A percentile compares a stretch with the other conserved stretches of the same genome.
phyloP scores from a whole-genome alignment of 1,140 invertebrate species.

The Drosophila trapezifrons region DNA sequence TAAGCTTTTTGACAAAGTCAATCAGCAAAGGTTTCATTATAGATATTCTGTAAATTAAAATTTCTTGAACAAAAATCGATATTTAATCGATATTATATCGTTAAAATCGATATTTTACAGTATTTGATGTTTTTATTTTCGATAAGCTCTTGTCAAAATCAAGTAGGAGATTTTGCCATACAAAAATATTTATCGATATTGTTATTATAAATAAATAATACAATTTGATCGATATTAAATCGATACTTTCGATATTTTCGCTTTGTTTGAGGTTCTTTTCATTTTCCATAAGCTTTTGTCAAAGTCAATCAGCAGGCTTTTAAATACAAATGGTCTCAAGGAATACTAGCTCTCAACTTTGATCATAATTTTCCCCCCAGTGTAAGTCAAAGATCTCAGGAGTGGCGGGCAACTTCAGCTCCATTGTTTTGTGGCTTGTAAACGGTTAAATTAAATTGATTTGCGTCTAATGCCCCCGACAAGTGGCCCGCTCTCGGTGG shows the following conservation, averaged over 20 bases:
- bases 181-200: no score
- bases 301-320: background rate
- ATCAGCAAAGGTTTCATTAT: background rate
- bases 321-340: no score
- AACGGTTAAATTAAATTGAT: slow-evolving; percentile 83
- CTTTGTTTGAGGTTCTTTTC: no score
- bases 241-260: no score
- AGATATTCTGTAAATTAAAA: background rate
- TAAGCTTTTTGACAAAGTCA: background rate
- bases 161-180: no score
- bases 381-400: slow-evolving; percentile 47
- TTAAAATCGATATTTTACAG: background rate
- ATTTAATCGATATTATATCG: background rate
- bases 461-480: slow-evolving; percentile 81
- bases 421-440: slow-evolving; percentile 74
- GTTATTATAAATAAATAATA: no score
- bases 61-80: no score
- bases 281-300: background rate
- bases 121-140: background rate
- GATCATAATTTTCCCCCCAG: background rate
- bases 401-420: slow-evolving; percentile 34
- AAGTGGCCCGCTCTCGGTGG: slow-evolving; percentile 69
- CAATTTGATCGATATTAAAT: no score
- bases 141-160: no score
- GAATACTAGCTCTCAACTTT: no score